Percentiles rank a stretch among this genome's conserved stretches.
These are phyloP conservation scores for Acanthopagrus latus DNA, from an alignment of 2,797 vertebrate species.

Conservation along the genomic window DNA sequence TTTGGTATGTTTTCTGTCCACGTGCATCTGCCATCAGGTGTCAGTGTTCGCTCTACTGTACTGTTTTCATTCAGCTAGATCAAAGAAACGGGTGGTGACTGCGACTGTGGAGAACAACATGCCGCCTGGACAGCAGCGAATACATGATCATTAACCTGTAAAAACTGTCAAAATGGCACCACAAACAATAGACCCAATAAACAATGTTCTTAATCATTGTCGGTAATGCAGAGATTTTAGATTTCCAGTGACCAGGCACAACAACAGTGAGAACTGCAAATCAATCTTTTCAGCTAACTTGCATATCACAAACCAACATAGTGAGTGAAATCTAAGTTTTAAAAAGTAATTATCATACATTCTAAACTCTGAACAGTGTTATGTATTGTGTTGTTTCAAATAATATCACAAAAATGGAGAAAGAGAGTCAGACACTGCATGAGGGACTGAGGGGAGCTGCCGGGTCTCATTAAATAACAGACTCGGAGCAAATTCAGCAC, in stretches of 20 bases:
- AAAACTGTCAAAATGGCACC: neutral
- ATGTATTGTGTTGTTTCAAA: neutral
- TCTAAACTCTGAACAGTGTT: neutral
- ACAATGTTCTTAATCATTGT: too few species aligned
- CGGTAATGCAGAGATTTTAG: neutral
- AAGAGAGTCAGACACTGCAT: neutral
- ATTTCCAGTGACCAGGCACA: neutral
- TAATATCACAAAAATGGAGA: neutral
- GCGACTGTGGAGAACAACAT: neutral
- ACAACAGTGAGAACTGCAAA: neutral
- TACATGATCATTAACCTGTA: neutral
- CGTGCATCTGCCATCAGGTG: conserved; percentile 20
- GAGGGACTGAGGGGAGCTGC: neutral
- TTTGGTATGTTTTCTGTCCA: neutral
- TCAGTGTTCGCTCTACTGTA: neutral
- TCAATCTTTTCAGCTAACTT: neutral
- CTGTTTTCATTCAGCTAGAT: conserved; percentile 4
- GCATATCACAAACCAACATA: neutral
- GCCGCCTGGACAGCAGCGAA: neutral
- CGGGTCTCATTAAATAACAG: conserved; percentile 13
- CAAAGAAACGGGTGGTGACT: conserved; percentile 13
- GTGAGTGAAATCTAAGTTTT: neutral
- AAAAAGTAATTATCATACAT: neutral
- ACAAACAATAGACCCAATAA: neutral
- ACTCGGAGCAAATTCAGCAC: neutral